phyloP scores from a whole-genome alignment of 2,888 invertebrate genomes.

The Drosophila conformis region DNA sequence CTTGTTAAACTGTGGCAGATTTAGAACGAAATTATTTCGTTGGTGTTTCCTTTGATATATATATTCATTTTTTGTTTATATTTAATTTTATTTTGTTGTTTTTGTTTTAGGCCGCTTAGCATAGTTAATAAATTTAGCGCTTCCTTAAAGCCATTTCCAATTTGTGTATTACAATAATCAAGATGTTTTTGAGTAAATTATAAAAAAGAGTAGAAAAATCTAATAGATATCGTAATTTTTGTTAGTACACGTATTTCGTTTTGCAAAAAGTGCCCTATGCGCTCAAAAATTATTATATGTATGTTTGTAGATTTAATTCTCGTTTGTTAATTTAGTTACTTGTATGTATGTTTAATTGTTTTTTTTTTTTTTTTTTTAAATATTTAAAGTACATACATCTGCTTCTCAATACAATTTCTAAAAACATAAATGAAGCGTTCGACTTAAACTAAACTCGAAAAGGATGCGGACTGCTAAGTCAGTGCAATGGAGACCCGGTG shows the following conservation, averaged over 20 bases:
- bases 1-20: slow-evolving; percentile 54
- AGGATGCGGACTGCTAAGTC: slow-evolving; percentile 35
- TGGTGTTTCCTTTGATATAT: slow-evolving; percentile 37
- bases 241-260: slow-evolving; percentile 66
- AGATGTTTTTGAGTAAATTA: slow-evolving; percentile 70
- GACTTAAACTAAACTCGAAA: slow-evolving; percentile 66
- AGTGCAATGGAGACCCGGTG: slow-evolving; percentile 32
- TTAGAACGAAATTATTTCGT: slow-evolving; percentile 59
- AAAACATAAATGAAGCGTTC: slow-evolving; percentile 67
- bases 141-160: slow-evolving; percentile 61
- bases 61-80: slow-evolving; percentile 30
- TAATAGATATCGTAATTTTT: slow-evolving; percentile 71
- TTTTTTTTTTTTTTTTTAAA: slow-evolving; percentile 15
- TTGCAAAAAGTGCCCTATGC: slow-evolving; percentile 80
- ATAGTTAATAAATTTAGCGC: slow-evolving; percentile 61
- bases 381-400: slow-evolving; percentile 59
- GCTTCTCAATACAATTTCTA: slow-evolving; percentile 64
- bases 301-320: slow-evolving; percentile 53
- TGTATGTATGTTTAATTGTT: slow-evolving; percentile 14
- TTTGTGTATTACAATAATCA: slow-evolving; percentile 68
- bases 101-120: slow-evolving; percentile 63
- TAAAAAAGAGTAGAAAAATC: slow-evolving; percentile 81
- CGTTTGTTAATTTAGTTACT: slow-evolving; percentile 42
- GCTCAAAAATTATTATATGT: slow-evolving; percentile 75
- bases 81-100: slow-evolving; percentile 34